Base-by-base conservation (phyloP, 2,888 invertebrate genomes). In the Atrina japonica region DNA sequence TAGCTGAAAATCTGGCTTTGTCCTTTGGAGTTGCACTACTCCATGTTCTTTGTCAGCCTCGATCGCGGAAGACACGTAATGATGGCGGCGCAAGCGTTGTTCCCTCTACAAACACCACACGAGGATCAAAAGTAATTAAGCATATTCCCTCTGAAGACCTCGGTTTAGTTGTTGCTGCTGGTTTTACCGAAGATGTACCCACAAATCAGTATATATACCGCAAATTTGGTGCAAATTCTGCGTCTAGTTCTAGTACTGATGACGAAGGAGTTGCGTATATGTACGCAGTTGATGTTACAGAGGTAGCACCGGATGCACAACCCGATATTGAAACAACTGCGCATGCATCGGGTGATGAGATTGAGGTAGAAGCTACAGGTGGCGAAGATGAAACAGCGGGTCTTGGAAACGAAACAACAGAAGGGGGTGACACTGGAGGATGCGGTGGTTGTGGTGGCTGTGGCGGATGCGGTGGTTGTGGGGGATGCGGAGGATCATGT, bases 21-120 rank as follows among this genome's bases (percentile, higher is more conserved):
- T 89, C 91, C 9, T 92, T 92, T 85, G 88, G 89, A 55, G 90
- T 92, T 9, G 86, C 91, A n/a, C 85, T 92, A 7, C 86, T 92
- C 21, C 91, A 92, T 77, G 91, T 92, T n/a, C 86, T 92, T 16
- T 92, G 91, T 78, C 91, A 92, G 81, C 92, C 92, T 0, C 89
- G 91, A 55, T 84, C 86, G 7, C 50, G 66, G 6, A 76, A 74
- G 9, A 50, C 43, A 40, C 18, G 40, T 18, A 58, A 69, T 60
- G 49, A 65, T 55, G 18, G 73, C 56, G 63, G 66, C 68, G 71
- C 71, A 68, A 72, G 70, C 55, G 61, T 63, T 40, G 35, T 72
- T 5, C 61, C 68, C 59, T 66, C 73, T 7, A 66, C 68, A 35
- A 72, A 76, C 21, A 76, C 78, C 2, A 81, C 78, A 66, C 71